Base-by-base conservation (phyloP, 2,888 invertebrate species). In the Hipparchia semele region DNA sequence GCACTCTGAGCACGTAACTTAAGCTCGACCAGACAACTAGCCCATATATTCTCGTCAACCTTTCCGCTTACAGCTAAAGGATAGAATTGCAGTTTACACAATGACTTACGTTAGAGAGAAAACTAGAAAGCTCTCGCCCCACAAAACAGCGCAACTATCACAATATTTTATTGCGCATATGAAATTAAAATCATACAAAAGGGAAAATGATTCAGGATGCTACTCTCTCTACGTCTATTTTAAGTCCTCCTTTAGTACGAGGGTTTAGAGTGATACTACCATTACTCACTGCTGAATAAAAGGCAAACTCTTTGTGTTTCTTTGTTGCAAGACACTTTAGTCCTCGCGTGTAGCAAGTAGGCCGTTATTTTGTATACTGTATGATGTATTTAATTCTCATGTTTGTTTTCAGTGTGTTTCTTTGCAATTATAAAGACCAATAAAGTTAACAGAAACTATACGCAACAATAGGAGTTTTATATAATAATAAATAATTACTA, bases 21-120 rank as follows among this genome's bases (percentile, higher is more conserved):
- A 80, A 85, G 80, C 84, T 82, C 79, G 79, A 78, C 80, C 80
- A 85, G 86, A 88, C 85, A 87, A 87, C 87, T 86, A 86, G 86
- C 83, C 85, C 82, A 87, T 88, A 85, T 80, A 83, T 89, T 87
- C 84, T 87, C 78, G 84, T 79, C 81, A 80, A 82, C 76, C 76
- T 77, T 75, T 73, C 70, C 68, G 68, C 68, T 73, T 61, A 69
- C 70, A 70, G 67, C 68, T 65, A 71, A 73, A 71, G 56, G 69
- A 73, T 71, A 67, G 54, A 58, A 68, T 65, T 66, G 53, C 64
- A 70, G 67, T 72, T 72, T 68, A 74, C 71, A 72, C 59, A 69
- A 61, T 33, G 61, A 65, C 54, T 69, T 66, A 64, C 54, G 51
- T 53, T 65, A 23, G 33, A 68, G 68, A 54, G 61, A 70, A 53